Evolutionary conservation across 1,140 invertebrate genomes (phyloP), one percentile per base, ranked within the genome.

Genomic region (Lepidurus apus): DNA sequence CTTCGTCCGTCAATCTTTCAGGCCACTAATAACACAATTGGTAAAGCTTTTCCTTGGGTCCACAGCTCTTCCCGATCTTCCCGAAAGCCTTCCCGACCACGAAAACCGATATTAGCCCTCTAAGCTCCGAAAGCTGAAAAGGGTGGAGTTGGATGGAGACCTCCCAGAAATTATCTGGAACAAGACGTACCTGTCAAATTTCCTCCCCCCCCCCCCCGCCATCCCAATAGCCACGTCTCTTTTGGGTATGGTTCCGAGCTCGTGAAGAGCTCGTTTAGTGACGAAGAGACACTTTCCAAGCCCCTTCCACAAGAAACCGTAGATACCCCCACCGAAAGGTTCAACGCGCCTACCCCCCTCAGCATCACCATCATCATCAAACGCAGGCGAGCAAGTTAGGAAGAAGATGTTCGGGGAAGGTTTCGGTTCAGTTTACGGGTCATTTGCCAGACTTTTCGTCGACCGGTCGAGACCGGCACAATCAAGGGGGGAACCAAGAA

Each of bases 51-150:
- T 13, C 53, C 53, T 17, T 47, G 45, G 45, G 34, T 17, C 4
- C 2, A 1, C 17, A 6, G 47, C 47, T n/a, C 8, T 65, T 6
- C 13, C 26, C 1, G 26, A 26, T 26, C 34, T 34, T 34, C 3
- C 34, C 34, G 34, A 34, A 34, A 34, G 34, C 34, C 4, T 34
- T 3, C 4, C 17, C 4, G 53, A 17, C 53, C 53, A 65, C 53
- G 53, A 65, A 65, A 65, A 65, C 53, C 53, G 53, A 65, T 65
- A 65, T 65, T 65, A 65, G 53, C 53, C 53, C 21, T 13, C 53
- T 65, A 17, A 65, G 21, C 53, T 21, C 21, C 21, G 9, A 21
- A 17, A 17, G 53, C 13, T 65, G 1, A 65, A 17, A 65, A 21
- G 53, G 53, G 53, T 65, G 53, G 53, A 65, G 53, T 21, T 65